phyloP scores from a whole-genome alignment of 64 coral and sea anemone genomes.

The Actinia tenebrosa region DNA sequence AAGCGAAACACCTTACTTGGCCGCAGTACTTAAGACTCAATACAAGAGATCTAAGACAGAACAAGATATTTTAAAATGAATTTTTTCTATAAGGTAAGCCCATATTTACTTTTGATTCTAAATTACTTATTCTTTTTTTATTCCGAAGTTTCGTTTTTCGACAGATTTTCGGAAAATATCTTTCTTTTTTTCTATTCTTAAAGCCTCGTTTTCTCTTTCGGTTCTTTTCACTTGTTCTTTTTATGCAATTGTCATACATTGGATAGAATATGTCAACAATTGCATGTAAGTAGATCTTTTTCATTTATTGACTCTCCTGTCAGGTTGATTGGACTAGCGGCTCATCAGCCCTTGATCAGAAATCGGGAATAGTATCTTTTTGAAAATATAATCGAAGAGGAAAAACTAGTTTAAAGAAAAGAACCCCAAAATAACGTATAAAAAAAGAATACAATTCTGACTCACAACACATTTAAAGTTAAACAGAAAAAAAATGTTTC shows the following conservation, averaged over 20 bases:
- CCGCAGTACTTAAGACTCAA: not conserved
- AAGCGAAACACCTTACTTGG: not conserved
- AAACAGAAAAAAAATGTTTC: not conserved
- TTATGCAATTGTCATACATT: too few relatives aligned
- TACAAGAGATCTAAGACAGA: not conserved
- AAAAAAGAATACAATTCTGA: too few relatives aligned
- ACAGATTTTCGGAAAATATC: not conserved
- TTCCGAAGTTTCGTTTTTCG: not conserved
- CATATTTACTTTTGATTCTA: not conserved
- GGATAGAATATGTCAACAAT: too few relatives aligned
- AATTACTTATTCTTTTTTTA: not conserved
- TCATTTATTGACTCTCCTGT: too few relatives aligned
- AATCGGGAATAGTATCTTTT: too few relatives aligned
- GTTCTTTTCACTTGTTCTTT: not conserved
- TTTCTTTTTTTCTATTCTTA: not conserved
- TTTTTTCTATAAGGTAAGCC: not conserved
- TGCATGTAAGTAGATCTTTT: too few relatives aligned
- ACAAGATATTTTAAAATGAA: not conserved
- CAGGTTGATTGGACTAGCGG: too few relatives aligned
- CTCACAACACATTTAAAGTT: not conserved
- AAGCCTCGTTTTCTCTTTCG: not conserved
- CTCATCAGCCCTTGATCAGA: too few relatives aligned
- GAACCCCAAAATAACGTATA: too few relatives aligned
- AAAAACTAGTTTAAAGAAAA: too few relatives aligned
- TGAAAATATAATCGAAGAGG: too few relatives aligned